phyloP scores from a whole-genome alignment of 1,140 invertebrate species.

The Oryzaephilus surinamensis region DNA sequence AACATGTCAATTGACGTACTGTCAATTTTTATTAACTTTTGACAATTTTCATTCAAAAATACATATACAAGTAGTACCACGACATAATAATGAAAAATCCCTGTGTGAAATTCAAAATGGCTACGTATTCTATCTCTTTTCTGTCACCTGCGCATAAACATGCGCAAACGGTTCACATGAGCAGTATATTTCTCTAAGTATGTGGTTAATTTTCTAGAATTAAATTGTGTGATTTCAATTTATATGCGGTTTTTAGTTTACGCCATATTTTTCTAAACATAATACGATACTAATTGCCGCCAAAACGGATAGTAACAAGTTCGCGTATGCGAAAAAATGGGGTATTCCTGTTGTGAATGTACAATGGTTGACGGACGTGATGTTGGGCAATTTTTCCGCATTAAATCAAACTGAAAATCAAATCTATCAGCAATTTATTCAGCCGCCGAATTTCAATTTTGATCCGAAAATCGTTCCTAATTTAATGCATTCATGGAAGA shows the following conservation, averaged over 20 bases:
- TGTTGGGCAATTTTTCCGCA: constrained; percentile 78
- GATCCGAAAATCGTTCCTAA: constrained; percentile 78
- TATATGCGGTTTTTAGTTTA: constrained; percentile 38
- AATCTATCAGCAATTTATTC: constrained; percentile 80
- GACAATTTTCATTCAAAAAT: too few relatives aligned
- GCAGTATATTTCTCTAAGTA: too few relatives aligned
- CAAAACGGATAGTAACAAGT: constrained; percentile 79
- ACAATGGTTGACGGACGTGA: constrained; percentile 86
- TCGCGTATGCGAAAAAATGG: constrained; percentile 84
- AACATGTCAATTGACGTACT: too few relatives aligned
- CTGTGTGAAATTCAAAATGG: constrained; percentile 1
- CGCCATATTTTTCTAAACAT: constrained; percentile 61
- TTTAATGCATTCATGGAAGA: constrained; percentile 89
- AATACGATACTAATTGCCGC: constrained; percentile 62
- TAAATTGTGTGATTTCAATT: not conserved
- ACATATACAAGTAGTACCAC: too few relatives aligned
- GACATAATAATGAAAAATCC: too few relatives aligned
- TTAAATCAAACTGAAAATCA: constrained; percentile 69
- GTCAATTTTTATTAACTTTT: not conserved
- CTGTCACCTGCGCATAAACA: too few relatives aligned
- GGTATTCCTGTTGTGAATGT: constrained; percentile 78
- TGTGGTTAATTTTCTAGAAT: too few relatives aligned
- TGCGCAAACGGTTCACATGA: too few relatives aligned
- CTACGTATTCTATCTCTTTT: too few relatives aligned
- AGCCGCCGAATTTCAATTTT: constrained; percentile 68